Evolutionary conservation across 2,888 invertebrate species (phyloP).

Genomic region (Meloe dianella): DNA sequence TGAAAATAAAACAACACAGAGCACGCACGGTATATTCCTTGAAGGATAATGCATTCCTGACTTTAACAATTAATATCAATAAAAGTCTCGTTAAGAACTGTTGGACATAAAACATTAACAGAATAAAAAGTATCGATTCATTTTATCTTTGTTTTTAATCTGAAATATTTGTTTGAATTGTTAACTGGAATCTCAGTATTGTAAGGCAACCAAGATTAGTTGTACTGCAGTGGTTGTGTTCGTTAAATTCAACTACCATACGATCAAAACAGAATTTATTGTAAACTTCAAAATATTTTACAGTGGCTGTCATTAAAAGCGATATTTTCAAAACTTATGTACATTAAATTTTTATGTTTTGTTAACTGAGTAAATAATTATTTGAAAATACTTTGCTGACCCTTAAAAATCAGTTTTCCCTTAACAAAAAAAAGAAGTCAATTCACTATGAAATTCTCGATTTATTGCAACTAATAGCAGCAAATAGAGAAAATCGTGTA

Average conservation of each 20-base stretch:
- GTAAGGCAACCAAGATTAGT: neutral
- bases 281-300: neutral
- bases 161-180: neutral
- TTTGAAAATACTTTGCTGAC: neutral
- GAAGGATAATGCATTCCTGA: slow-evolving; percentile 38
- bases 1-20: slow-evolving; percentile 36
- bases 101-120: slow-evolving; percentile 21
- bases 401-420: neutral
- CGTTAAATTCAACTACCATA: neutral
- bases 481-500: neutral
- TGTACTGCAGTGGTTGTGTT: neutral
- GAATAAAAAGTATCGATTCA: neutral
- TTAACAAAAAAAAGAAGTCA: neutral
- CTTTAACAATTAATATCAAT: slow-evolving; percentile 47
- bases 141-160: neutral
- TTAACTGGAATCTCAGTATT: neutral
- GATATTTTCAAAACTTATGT: neutral
- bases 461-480: slow-evolving; percentile 9
- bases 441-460: slow-evolving; percentile 9
- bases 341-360: neutral
- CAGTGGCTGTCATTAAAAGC: neutral
- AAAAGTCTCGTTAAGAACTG: slow-evolving; percentile 45
- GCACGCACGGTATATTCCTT: slow-evolving; percentile 41
- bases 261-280: neutral
- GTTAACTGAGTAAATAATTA: neutral